Base-by-base conservation (phyloP, 2,113 vertebrate genomes). In the Cheilinus undulatus region DNA sequence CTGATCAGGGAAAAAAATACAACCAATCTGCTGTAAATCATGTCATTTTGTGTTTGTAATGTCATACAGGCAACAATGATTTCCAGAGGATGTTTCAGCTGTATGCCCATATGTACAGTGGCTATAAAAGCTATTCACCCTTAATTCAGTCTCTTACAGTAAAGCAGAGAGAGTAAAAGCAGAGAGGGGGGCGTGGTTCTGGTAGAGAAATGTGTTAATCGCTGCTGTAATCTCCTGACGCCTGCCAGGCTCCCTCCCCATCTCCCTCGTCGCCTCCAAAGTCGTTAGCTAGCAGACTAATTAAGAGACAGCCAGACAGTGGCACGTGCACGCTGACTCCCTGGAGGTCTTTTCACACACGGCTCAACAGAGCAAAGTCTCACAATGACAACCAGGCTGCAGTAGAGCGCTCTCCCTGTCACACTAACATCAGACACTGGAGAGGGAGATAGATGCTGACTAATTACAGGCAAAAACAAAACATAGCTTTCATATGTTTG, bases 281-380 rank as follows among this genome's bases (percentile, higher is more conserved):
- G 82, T 88, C 74, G 23, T 90, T 91, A 90, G 59, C 73, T 28
- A 48, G 70, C 76, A 85, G 82, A 83, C 82, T 90, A 91, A 91
- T 92, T 88, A 92, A 89, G 78, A 80, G 57, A 40, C 54, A 64
- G 57, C 10, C 82, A 88, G 80, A 75, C 82, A 34, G 80, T 5
- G 46, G 69, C 68, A 74, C 49, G 32, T 62, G 80, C 58, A 38
- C 36, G 0, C 51, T 3, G 26, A n/a, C 61, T 88, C 88, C 84
- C 76, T 20, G 57, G 87, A 86, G 83, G 20, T 46, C 20, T 36
- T 49, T 45, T 51, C 61, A 61, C 59, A 51, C 4, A n/a, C 10
- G 43, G 38, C 69, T 42, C n/a, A 3, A 28, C 64, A 70, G 59
- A 63, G 27, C 11, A 5, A 45, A 82, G n/a, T 75, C 53, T 61